Percentiles rank a stretch among this genome's conserved stretches.
Conservation (phyloP, 2,888 invertebrate genomes). For the Caenorhabditis drosophilae region DNA sequence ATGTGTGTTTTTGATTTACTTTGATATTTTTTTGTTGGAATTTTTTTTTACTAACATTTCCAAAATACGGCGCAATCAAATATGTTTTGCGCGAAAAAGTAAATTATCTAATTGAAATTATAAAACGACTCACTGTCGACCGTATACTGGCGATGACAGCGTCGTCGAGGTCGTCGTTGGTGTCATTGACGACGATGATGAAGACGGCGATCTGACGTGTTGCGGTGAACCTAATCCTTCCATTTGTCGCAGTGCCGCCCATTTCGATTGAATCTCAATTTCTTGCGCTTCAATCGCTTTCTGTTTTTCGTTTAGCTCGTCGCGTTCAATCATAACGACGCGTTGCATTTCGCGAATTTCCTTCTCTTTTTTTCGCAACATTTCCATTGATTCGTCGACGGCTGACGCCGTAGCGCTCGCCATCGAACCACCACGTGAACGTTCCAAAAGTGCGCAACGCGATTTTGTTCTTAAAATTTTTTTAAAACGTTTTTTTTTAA, state of each 20-base stretch:
- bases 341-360: conserved; percentile 30
- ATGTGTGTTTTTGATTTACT: too few species aligned
- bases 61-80: too few species aligned
- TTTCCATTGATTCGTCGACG: conserved; percentile 50
- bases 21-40: too few species aligned
- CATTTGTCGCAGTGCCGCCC: conserved; percentile 27
- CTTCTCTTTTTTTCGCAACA: conserved; percentile 47
- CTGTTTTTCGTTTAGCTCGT: conserved; percentile 27
- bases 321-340: conserved; percentile 9
- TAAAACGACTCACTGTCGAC: too few species aligned
- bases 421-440: conserved; percentile 22
- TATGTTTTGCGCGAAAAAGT: too few species aligned
- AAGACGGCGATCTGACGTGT: conserved; percentile 21
- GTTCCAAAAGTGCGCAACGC: conserved; percentile 43
- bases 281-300: conserved; percentile 23
- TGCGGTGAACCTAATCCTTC: conserved; percentile 9
- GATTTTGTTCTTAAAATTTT: conserved; percentile 36
- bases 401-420: conserved; percentile 23
- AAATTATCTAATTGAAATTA: too few species aligned
- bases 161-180: neutral
- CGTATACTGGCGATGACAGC: neutral
- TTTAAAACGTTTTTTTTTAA: neutral
- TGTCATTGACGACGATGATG: conserved; percentile 20
- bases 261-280: conserved; percentile 28
- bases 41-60: too few species aligned